These are phyloP conservation scores for Quadroppia sp. DNA, from an alignment of 2,888 invertebrate genomes.

Conservation along the genomic window DNA sequence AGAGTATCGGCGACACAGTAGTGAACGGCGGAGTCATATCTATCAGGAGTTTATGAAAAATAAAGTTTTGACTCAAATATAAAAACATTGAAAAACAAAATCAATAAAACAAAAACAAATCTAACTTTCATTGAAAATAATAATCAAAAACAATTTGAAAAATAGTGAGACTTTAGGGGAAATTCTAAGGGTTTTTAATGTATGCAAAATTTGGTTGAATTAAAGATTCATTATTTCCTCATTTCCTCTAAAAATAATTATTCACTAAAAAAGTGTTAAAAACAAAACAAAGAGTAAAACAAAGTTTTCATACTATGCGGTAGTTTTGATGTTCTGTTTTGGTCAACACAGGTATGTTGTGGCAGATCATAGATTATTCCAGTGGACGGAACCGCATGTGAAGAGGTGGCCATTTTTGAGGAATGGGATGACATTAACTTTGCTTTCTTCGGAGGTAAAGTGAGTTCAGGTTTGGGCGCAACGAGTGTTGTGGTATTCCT, in stretches of 20 bases:
- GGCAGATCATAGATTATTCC: slow-evolving; percentile 29
- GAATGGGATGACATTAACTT: neutral
- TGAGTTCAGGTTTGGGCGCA: neutral
- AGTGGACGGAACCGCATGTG: slow-evolving; percentile 29
- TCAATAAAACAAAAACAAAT: neutral
- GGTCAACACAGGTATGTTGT: neutral
- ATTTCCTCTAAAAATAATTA: no score
- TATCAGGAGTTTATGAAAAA: neutral
- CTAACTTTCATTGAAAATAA: no score
- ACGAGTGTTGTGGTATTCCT: slow-evolving; percentile 1
- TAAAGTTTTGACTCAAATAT: neutral
- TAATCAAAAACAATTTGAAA: no score
- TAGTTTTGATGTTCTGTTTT: slow-evolving; percentile 18
- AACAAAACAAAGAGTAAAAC: neutral
- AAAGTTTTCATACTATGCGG: slow-evolving; percentile 12
- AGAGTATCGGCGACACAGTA: slow-evolving; percentile 18
- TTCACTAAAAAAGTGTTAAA: neutral
- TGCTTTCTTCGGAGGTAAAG: slow-evolving; percentile 25
- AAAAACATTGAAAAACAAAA: neutral
- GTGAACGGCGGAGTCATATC: slow-evolving; percentile 9
- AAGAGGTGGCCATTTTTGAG: neutral
- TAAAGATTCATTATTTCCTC: no score
- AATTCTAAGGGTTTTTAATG: no score
- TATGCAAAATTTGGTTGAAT: no score
- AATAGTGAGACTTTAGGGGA: no score